These are phyloP conservation scores for Indicator indicator DNA, from an alignment of 2,113 vertebrate genomes.

Conservation along the genomic window DNA sequence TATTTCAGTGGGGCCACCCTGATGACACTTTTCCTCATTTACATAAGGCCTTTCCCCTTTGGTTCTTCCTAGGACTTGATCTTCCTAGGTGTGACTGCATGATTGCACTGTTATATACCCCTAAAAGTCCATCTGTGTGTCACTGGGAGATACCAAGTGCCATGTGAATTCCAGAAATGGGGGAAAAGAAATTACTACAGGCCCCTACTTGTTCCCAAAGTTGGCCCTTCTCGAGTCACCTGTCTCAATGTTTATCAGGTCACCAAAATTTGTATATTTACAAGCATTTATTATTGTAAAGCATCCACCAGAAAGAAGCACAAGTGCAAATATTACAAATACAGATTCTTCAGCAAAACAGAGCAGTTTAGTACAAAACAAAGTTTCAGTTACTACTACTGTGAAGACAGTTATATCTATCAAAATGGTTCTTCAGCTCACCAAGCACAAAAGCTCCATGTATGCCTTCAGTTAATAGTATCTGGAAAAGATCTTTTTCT, in stretches of 20 bases:
- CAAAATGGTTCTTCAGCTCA: neutral
- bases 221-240: neutral
- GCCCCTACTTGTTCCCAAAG: neutral
- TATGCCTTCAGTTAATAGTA: neutral
- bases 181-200: neutral
- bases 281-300: neutral
- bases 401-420: neutral
- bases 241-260: neutral
- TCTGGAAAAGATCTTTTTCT: neutral
- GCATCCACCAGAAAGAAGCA: neutral
- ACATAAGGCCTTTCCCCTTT: neutral
- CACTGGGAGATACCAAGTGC: neutral
- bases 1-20: neutral
- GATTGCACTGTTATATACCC: neutral
- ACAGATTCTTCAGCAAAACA: neutral
- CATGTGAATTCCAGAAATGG: neutral
- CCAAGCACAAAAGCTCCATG: neutral
- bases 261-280: neutral
- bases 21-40: neutral
- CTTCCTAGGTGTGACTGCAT: neutral
- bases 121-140: rapidly evolving
- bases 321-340: neutral
- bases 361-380: neutral
- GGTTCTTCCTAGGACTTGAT: neutral
- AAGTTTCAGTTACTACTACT: neutral